Conservation (phyloP, 2,797 vertebrate genomes). For the Galaxias olidus region DNA sequence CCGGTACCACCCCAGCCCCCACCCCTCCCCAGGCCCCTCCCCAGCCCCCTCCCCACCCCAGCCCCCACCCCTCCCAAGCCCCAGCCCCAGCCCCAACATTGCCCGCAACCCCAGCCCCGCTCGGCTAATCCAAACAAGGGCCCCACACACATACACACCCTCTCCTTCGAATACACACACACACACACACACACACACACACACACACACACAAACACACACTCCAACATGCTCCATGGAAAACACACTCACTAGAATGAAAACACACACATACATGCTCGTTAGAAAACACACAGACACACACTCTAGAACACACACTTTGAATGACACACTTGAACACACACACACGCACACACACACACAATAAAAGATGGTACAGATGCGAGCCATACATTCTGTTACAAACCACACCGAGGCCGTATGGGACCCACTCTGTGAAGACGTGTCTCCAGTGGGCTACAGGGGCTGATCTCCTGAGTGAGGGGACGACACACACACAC, state of each 20-base stretch:
- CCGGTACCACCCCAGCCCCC: too few relatives aligned
- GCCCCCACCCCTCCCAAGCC: too few relatives aligned
- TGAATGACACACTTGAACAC: neutral
- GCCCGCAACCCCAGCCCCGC: slow-evolving; percentile 26
- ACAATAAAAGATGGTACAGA: neutral
- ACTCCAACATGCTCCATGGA: slow-evolving; percentile 1
- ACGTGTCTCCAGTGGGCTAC: neutral
- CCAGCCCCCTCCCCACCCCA: too few relatives aligned
- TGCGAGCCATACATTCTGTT: too few relatives aligned
- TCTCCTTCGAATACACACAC: slow-evolving; percentile 12
- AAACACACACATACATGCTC: neutral
- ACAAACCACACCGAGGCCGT: too few relatives aligned
- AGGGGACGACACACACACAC: slow-evolving; percentile 6
- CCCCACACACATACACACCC: slow-evolving; percentile 5
- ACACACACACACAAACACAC: slow-evolving; percentile 12
- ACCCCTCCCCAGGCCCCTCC: too few relatives aligned
- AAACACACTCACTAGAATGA: neutral
- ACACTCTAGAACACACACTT: neutral
- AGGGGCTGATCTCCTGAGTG: too few relatives aligned
- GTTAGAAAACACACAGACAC: slow-evolving; percentile 23
- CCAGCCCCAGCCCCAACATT: too few relatives aligned
- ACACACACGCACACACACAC: neutral
- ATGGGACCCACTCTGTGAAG: neutral
- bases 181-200: slow-evolving; percentile 10
- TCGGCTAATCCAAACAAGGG: slow-evolving; percentile 35